A percentile compares a stretch with the other conserved stretches of the same genome.
Conservation (phyloP, 1,140 invertebrate genomes). For the Temnothorax nylanderi region DNA sequence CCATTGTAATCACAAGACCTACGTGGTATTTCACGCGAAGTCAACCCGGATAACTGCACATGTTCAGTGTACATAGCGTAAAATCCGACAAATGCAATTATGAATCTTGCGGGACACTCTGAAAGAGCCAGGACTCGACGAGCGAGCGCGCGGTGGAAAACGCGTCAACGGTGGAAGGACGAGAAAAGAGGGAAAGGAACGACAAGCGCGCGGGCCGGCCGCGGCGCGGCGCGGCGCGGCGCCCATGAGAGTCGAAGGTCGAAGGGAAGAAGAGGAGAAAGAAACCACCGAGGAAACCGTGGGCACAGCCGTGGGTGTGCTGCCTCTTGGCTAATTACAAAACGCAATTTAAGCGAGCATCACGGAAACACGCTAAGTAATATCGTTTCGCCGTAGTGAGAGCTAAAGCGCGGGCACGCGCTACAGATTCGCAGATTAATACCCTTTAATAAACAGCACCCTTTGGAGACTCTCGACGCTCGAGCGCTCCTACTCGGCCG, state of each 20-base stretch:
- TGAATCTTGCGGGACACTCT: constrained; percentile 54
- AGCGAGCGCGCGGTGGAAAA: constrained; percentile 10
- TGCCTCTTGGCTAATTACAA: constrained; percentile 72
- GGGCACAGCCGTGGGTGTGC: constrained; percentile 31
- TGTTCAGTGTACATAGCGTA: constrained; percentile 37
- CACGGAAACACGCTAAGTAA: constrained; percentile 69
- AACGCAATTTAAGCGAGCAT: constrained; percentile 74
- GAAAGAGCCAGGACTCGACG: constrained; percentile 37
- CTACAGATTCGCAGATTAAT: constrained; percentile 74
- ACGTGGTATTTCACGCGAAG: constrained; percentile 21
- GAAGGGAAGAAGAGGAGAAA: constrained; percentile 23
- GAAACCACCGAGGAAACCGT: constrained; percentile 46
- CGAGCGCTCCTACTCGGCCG: background rate
- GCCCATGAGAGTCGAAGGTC: background rate
- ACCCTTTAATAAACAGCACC: constrained; percentile 73
- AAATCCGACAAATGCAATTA: constrained; percentile 68
- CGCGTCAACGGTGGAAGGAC: background rate
- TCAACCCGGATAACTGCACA: constrained; percentile 49
- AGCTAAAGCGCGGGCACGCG: constrained; percentile 66
- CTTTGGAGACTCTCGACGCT: constrained; percentile 25
- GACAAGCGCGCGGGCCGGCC: background rate
- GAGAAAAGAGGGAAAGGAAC: constrained; percentile 11
- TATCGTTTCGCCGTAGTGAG: constrained; percentile 60
- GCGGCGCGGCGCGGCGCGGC: too few relatives aligned
- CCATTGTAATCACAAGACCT: constrained; percentile 23